Evolutionary conservation across 2,888 invertebrate genomes (phyloP), one percentile per base, ranked within the genome.

Genomic region (Yponomeuta plumbellus): DNA sequence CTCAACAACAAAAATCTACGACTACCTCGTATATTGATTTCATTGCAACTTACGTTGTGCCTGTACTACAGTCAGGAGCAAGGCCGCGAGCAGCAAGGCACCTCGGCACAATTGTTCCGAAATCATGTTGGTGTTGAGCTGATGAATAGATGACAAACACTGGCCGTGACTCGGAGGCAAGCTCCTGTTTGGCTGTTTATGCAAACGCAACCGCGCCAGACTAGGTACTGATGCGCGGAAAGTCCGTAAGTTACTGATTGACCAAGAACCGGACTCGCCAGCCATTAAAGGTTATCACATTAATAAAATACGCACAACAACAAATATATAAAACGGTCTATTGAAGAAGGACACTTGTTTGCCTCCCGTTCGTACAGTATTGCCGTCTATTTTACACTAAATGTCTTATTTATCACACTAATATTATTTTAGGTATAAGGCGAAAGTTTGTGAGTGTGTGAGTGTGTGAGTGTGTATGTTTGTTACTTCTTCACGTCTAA

Each of bases 161-260:
- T 34, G 34, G 34, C 34, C 34, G 34, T 34, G 34, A 34, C 44
- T 17, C 44, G 3, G 44, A 17, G 44, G 44, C 17, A 17, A 44
- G 44, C 17, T 52, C 44, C 44, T 34, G 34, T 34, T 34, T 34
- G 8, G 17, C 44, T 34, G 34, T 34, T 34, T 34, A 34, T 10
- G 3, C 34, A 8, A 10, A 34, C 34, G 34, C 5, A 10, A 5
- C 17, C 17, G 44, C 44, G 44, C 44, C 17, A 52, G 17, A 52
- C 44, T 52, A n/a, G n/a, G n/a, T n/a, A 52, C 44, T 52, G 44
- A 52, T 56, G 34, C 70, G 71, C 66, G 75, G 75, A 77, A 79
- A 76, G 80, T 70, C 75, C 68, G 77, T 73, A 71, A 72, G 69
- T 80, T 78, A 85, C 85, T 84, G 84, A 79, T 78, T 76, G 75